Percentiles rank a stretch among this genome's conserved stretches.
Conservation (phyloP, 2,888 invertebrate species). For the Dynastes hyllus region DNA sequence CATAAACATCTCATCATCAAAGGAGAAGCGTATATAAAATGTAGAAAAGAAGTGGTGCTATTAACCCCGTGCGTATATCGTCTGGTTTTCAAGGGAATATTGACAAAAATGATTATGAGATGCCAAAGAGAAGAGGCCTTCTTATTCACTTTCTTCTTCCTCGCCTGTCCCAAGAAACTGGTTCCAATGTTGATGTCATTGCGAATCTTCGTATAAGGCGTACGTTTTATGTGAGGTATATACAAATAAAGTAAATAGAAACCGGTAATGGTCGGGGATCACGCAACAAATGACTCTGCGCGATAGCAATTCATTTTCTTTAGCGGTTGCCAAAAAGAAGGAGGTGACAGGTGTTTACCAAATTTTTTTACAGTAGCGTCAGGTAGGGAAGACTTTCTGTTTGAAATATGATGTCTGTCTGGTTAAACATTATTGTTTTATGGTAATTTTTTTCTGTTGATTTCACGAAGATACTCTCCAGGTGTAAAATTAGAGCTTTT, state of each 20-base stretch:
- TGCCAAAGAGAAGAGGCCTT: not conserved
- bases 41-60: not conserved
- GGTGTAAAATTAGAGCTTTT: too few relatives aligned
- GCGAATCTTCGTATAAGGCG: slow-evolving; percentile 6
- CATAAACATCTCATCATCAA: slow-evolving; percentile 17
- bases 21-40: not conserved
- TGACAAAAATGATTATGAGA: slow-evolving; percentile 18
- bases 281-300: not conserved
- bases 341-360: not conserved
- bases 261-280: not conserved
- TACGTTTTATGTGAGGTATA: slow-evolving; percentile 14
- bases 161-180: slow-evolving; percentile 21
- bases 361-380: slow-evolving; percentile 1
- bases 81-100: slow-evolving; percentile 19
- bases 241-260: slow-evolving; percentile 14
- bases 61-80: slow-evolving; percentile 13
- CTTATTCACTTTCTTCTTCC: not conserved
- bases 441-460: too few relatives aligned
- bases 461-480: too few relatives aligned
- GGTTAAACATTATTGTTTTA: too few relatives aligned
- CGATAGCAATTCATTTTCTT: slow-evolving; percentile 6
- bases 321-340: slow-evolving; percentile 7
- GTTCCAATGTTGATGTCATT: slow-evolving; percentile 39
- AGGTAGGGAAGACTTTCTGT: not conserved
- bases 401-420: not conserved